Conservation (phyloP, 2,888 invertebrate species). For the Volucella zonaria region DNA sequence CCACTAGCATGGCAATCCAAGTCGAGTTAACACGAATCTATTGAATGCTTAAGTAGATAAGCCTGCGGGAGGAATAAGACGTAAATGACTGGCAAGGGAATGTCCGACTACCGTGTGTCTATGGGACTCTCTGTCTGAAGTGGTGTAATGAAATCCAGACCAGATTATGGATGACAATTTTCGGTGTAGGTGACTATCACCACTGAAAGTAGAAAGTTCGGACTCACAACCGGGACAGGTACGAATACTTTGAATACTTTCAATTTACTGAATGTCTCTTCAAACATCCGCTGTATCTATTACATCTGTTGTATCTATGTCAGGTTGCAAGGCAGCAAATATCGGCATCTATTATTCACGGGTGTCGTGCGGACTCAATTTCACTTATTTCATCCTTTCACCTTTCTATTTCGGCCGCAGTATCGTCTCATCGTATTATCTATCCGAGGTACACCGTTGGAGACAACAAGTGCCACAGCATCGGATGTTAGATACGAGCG, state of each 20-base stretch:
- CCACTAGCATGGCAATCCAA: conserved; percentile 5
- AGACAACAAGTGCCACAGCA: conserved; percentile 36
- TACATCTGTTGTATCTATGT: conserved; percentile 24
- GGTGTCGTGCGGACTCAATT: conserved; percentile 61
- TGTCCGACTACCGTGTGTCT: conserved; percentile 6
- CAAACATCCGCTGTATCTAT: conserved; percentile 6
- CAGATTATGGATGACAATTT: conserved; percentile 34
- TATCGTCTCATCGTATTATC: neutral
- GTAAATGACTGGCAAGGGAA: conserved; percentile 13
- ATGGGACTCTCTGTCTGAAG: neutral
- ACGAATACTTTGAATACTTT: conserved; percentile 43
- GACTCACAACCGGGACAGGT: conserved; percentile 28
- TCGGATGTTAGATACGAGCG: neutral
- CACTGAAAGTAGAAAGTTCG: conserved; percentile 61
- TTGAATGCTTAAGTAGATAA: conserved; percentile 43
- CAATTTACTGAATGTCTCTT: conserved; percentile 17
- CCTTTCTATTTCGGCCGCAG: conserved; percentile 58
- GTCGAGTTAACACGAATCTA: conserved; percentile 49
- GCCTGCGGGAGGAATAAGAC: neutral
- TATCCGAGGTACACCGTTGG: neutral
- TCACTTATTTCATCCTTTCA: conserved; percentile 67
- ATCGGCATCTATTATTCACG: conserved; percentile 22
- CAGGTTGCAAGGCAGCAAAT: conserved; percentile 27
- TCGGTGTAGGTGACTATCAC: conserved; percentile 43
- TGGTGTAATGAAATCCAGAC: conserved; percentile 31